phyloP scores from a whole-genome alignment of 2,888 invertebrate genomes.

The Diaperis boleti region DNA sequence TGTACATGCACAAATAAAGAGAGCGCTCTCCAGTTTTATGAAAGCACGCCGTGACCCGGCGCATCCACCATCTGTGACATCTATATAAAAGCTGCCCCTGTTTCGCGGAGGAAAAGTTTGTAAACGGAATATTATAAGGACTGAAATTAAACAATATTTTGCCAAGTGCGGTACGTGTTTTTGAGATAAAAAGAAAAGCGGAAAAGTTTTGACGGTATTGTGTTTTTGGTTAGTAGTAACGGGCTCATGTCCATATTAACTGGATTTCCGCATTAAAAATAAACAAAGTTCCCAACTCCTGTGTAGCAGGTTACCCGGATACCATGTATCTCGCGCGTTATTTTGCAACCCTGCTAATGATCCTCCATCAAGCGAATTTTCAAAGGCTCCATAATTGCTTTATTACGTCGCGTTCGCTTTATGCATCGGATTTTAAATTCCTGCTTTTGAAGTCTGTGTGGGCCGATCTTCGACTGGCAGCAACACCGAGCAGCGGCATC shows the following conservation, averaged over 20 bases:
- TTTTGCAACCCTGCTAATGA: constrained; percentile 14
- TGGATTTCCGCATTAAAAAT: too few relatives aligned
- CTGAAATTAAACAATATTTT: neutral
- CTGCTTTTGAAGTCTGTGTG: constrained; percentile 30
- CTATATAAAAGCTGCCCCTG: neutral
- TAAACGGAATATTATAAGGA: neutral
- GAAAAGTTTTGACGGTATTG: neutral
- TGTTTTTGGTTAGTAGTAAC: too few relatives aligned
- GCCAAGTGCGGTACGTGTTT: neutral
- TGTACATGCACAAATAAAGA: too few relatives aligned
- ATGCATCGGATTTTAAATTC: constrained; percentile 31
- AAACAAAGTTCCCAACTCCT: too few relatives aligned
- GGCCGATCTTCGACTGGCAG: constrained; percentile 25
- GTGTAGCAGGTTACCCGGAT: too few relatives aligned
- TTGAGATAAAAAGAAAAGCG: neutral
- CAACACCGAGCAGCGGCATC: constrained; percentile 16
- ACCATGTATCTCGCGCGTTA: neutral
- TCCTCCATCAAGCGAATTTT: constrained; percentile 9
- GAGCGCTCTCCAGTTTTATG: too few relatives aligned
- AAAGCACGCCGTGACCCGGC: constrained; percentile 9
- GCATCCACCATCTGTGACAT: constrained; percentile 25
- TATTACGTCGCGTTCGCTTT: constrained; percentile 21
- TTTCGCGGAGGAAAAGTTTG: neutral
- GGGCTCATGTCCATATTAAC: too few relatives aligned
- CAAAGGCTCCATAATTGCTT: constrained; percentile 31